A percentile compares a stretch with the other conserved stretches of the same genome.
Conservation (phyloP, 2,888 invertebrate species). For the Lasioglossum oenotherae region DNA sequence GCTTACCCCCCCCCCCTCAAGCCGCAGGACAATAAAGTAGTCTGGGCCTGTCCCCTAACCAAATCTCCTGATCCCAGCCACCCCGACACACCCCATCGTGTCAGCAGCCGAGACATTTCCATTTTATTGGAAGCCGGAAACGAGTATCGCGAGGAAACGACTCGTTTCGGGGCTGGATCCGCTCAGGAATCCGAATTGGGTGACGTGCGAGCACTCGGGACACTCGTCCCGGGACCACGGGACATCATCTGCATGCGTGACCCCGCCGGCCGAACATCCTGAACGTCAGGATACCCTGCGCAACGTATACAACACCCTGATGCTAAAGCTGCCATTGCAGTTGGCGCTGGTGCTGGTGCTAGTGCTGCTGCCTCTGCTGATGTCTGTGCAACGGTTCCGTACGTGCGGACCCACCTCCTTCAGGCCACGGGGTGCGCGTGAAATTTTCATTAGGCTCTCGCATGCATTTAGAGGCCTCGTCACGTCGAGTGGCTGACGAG, state of each 20-base stretch:
- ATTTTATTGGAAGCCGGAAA: constrained; percentile 82
- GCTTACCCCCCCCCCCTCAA: constrained; percentile 57
- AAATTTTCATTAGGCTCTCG: constrained; percentile 27
- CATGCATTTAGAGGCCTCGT: constrained; percentile 9
- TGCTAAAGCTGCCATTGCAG: neutral
- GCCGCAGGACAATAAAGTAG: constrained; percentile 67
- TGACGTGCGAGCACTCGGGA: constrained; percentile 76
- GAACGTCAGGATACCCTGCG: constrained; percentile 12
- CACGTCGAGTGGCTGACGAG: constrained; percentile 6
- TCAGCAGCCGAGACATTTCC: constrained; percentile 80
- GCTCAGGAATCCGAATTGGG: constrained; percentile 81
- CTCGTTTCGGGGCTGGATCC: constrained; percentile 48
- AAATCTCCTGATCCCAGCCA: constrained; percentile 29
- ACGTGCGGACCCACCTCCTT: neutral
- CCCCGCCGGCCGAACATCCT: constrained; percentile 39
- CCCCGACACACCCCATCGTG: constrained; percentile 45
- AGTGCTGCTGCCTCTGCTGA: neutral
- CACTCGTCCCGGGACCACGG: constrained; percentile 40
- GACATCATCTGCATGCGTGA: constrained; percentile 75
- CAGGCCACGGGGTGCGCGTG: constrained; percentile 5
- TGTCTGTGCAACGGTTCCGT: constrained; percentile 19
- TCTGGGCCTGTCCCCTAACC: constrained; percentile 32
- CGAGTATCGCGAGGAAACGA: constrained; percentile 68
- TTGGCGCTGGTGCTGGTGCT: neutral
- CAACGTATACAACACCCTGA: neutral